Percentiles rank a stretch among this genome's conserved stretches.
phyloP scores from a whole-genome alignment of 2,797 vertebrate genomes.

The Gymnothorax javanicus region DNA sequence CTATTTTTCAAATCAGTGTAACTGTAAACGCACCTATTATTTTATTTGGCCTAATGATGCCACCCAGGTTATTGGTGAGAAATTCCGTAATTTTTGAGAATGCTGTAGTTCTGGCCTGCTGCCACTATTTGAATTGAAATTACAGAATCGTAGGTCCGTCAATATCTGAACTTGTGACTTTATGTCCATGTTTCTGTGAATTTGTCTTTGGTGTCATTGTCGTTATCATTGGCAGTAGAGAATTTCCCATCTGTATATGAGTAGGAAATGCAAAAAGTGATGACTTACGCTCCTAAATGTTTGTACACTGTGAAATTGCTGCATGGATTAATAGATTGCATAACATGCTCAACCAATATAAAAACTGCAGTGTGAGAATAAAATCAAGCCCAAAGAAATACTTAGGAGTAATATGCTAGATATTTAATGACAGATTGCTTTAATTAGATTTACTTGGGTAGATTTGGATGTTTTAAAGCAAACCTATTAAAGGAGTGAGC shows the following conservation, averaged over 20 bases:
- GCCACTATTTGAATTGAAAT: too few species aligned
- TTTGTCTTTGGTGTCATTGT: conserved; percentile 65
- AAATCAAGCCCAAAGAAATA: background rate
- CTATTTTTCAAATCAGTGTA: too few species aligned
- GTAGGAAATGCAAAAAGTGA: background rate
- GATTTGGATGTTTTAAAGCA: background rate
- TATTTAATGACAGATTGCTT: background rate
- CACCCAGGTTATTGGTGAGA: background rate
- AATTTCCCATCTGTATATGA: background rate
- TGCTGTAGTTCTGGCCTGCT: too few species aligned
- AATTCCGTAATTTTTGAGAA: conserved; percentile 37
- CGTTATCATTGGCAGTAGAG: conserved; percentile 57
- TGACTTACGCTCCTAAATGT: background rate
- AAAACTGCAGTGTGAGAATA: background rate
- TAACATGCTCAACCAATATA: background rate
- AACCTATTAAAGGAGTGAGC: background rate
- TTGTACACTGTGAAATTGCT: background rate
- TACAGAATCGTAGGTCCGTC: too few species aligned
- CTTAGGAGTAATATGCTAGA: background rate
- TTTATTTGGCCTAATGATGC: too few species aligned
- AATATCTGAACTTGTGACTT: too few species aligned
- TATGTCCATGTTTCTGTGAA: conserved; percentile 58
- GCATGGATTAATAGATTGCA: background rate
- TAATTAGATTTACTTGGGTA: background rate
- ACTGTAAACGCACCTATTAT: too few species aligned